These are phyloP conservation scores for Sisyra nigra DNA, from an alignment of 2,888 invertebrate genomes.

Conservation along the genomic window DNA sequence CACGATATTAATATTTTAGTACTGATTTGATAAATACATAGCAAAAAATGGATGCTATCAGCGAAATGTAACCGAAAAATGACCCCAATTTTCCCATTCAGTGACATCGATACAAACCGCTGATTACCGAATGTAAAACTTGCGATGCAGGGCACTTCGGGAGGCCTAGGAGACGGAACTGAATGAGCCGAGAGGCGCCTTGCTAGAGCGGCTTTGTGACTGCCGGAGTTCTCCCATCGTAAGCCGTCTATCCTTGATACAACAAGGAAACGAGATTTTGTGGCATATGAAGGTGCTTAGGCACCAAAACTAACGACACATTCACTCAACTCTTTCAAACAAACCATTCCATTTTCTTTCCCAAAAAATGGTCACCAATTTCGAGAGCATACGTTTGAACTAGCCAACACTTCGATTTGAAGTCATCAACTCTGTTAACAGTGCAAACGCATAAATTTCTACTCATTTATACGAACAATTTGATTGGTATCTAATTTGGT, in stretches of 20 bases:
- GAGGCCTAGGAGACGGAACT: constrained; percentile 5
- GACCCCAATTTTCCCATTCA: constrained; percentile 1
- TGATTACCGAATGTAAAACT: constrained; percentile 6
- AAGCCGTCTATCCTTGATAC: constrained; percentile 11
- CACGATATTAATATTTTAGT: no score
- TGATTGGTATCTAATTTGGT: no score
- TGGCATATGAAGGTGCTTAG: constrained; percentile 8
- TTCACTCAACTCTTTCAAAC: constrained; percentile 4
- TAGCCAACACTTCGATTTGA: no score
- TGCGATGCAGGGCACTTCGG: constrained; percentile 9
- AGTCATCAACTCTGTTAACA: no score
- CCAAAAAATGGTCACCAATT: no score
- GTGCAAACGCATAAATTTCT: no score
- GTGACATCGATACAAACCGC: constrained; percentile 8
- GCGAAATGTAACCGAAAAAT: constrained; percentile 3
- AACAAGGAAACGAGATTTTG: constrained; percentile 12
- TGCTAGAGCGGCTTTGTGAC: constrained; percentile 3
- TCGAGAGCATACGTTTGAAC: no score
- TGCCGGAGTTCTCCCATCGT: constrained; percentile 5
- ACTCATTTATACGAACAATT: no score
- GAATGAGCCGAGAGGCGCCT: constrained; percentile 7
- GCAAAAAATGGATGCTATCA: constrained; percentile 1
- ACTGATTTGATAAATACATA: no score
- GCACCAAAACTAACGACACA: constrained; percentile 5
- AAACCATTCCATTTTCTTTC: no score